Evolutionary conservation across 2,113 vertebrate species (phyloP), one percentile per base, ranked within the genome.

Genomic region (Elanus axillaris): DNA sequence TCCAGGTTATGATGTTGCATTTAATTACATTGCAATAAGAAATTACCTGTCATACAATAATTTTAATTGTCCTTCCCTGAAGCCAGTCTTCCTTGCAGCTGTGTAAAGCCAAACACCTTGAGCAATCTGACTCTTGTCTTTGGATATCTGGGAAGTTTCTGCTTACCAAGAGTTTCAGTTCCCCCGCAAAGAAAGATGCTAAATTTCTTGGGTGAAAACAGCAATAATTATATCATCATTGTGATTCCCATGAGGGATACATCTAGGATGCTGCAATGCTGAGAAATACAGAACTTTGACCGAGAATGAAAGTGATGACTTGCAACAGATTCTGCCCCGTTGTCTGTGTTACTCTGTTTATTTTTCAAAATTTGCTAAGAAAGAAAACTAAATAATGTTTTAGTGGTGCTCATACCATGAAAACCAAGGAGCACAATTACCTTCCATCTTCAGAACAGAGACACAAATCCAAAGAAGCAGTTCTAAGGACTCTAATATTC

Each of bases 211-310:
- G 34, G 60, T 85, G 86, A 72, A 94, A 96, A 67, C n/a, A 93
- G 27, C 23, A 73, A 75, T 43, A 81, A 50, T 81, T 83, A 20
- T 86, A 71, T 63, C 60, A 80, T 53, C n/a, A 18, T 7, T 76
- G 60, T 64, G 73, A 36, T 60, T 52, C 19, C 60, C 26, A 15
- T 45, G 31, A 19, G 27, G 40, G 25, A 17, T 48, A 66, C 53
- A 67, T 86, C 11, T 22, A 88, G 60, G 60, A 62, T 64, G 15
- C 60, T 8, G 1, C 6, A 1, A 86, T 85, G 23, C 40, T 75
- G 72, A 84, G 79, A 94, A 94, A 94, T 84, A 71, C 72, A 88
- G 95, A 96, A 96, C 72, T 89, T 89, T 45, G 81, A 81, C 43
- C 85, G 68, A 95, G 76, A 94, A 81, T 1, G 56, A 89, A 96